Evolutionary conservation across 2,888 invertebrate genomes (phyloP).

Genomic region (Trissolcus japonicus): DNA sequence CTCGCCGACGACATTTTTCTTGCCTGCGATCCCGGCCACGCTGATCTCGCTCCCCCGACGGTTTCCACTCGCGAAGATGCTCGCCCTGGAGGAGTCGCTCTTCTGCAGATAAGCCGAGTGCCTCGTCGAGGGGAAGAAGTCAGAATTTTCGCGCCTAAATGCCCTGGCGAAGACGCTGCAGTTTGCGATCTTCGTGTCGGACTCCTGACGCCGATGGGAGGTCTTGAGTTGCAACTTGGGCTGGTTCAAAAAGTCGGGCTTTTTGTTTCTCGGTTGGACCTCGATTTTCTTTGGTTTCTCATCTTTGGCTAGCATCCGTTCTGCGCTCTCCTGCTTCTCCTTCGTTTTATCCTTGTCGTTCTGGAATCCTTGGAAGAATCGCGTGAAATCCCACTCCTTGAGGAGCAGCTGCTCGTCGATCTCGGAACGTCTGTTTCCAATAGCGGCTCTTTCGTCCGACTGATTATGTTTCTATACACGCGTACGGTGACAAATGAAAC

Average conservation of each 20-base stretch:
- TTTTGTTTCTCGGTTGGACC: conserved; percentile 17
- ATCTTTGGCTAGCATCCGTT: conserved; percentile 12
- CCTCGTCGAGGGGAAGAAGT: conserved; percentile 87
- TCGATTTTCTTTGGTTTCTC: conserved; percentile 59
- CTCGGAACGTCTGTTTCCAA: conserved; percentile 77
- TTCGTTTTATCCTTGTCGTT: conserved; percentile 75
- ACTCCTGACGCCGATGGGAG: conserved; percentile 83
- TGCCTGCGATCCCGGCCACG: conserved; percentile 71
- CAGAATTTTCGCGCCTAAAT: conserved; percentile 89
- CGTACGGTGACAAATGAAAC: conserved; percentile 63
- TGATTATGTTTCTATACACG: conserved; percentile 71
- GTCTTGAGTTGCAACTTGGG: conserved; percentile 76
- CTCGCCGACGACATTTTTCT: conserved; percentile 80
- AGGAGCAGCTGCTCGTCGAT: conserved; percentile 87
- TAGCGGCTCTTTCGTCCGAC: conserved; percentile 70
- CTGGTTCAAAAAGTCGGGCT: conserved; percentile 34
- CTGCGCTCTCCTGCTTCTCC: conserved; percentile 66
- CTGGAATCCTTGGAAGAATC: conserved; percentile 83
- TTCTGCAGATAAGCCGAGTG: conserved; percentile 85
- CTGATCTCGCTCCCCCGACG: conserved; percentile 79
- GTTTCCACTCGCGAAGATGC: conserved; percentile 82
- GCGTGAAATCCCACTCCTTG: conserved; percentile 92
- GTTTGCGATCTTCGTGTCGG: conserved; percentile 83
- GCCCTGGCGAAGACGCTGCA: conserved; percentile 83
- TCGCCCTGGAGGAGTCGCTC: conserved; percentile 75